These are phyloP conservation scores for Liolophura sinensis DNA, from an alignment of 1,140 invertebrate species.

Conservation along the genomic window DNA sequence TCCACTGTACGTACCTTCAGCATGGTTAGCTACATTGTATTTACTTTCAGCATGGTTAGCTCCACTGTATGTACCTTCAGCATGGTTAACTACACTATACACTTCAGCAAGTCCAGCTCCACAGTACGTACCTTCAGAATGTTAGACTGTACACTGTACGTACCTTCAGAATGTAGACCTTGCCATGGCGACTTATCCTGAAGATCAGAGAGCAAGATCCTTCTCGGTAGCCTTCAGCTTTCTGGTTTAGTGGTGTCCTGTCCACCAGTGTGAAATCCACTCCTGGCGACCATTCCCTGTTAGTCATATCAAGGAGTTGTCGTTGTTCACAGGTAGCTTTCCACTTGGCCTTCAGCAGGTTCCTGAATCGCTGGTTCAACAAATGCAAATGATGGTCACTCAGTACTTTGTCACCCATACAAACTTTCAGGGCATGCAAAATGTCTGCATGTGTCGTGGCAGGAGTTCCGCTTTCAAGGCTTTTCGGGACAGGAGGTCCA, in stretches of 20 bases:
- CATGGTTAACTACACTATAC: background rate
- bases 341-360: too few relatives aligned
- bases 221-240: constrained; percentile 13
- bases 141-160: background rate
- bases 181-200: constrained; percentile 21
- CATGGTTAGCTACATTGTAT: background rate
- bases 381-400: too few relatives aligned
- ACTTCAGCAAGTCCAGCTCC: background rate
- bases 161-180: constrained; percentile 31
- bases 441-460: too few relatives aligned
- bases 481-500: too few relatives aligned
- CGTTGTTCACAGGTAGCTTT: too few relatives aligned
- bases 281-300: constrained; percentile 27
- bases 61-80: background rate
- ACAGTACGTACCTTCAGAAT: background rate
- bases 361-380: too few relatives aligned
- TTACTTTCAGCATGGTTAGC: background rate
- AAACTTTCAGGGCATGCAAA: too few relatives aligned
- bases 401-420: too few relatives aligned
- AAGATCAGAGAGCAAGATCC: constrained; percentile 32
- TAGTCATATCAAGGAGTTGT: constrained; percentile 18
- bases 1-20: background rate
- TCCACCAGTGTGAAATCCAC: constrained; percentile 25
- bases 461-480: too few relatives aligned
- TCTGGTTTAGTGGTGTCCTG: constrained; percentile 21